Evolutionary conservation across 2,797 vertebrate species (phyloP).

Genomic region (Silurus lanzhouensis): DNA sequence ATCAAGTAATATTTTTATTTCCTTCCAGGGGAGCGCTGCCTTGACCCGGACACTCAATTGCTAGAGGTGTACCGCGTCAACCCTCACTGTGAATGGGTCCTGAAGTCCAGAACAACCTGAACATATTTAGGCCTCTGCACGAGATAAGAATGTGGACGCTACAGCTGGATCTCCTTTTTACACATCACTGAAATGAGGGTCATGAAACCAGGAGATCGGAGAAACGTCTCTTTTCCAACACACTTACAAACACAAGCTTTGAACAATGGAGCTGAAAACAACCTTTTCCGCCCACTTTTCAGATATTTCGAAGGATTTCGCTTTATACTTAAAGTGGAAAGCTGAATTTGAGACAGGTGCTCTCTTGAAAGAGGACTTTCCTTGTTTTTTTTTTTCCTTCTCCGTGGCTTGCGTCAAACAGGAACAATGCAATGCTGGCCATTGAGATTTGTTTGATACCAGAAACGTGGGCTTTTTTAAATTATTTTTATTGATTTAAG

Average conservation of each 20-base stretch:
- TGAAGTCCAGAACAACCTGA: constrained; percentile 79
- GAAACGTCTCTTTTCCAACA: neutral
- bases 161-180: constrained; percentile 40
- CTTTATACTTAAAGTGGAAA: constrained; percentile 24
- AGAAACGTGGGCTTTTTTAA: constrained; percentile 2
- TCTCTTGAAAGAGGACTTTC: constrained; percentile 20
- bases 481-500: constrained; percentile 6
- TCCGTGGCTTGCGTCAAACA: constrained; percentile 10
- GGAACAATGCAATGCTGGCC: constrained; percentile 55
- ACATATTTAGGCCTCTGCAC: constrained; percentile 9
- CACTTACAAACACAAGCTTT: constrained; percentile 15
- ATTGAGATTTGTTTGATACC: constrained; percentile 52
- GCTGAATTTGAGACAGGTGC: constrained; percentile 20
- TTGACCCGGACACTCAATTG: constrained; percentile 83
- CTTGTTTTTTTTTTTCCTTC: neutral
- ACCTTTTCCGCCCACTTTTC: neutral
- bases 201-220: constrained; percentile 19
- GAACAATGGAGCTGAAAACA: constrained; percentile 3
- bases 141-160: constrained; percentile 1
- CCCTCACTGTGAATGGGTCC: constrained; percentile 86
- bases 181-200: constrained; percentile 40
- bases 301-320: constrained; percentile 32
- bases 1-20: neutral
- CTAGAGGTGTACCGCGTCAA: constrained; percentile 83
- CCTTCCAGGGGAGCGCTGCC: constrained; percentile 80